Percentiles rank a stretch among this genome's conserved stretches.
phyloP scores from a whole-genome alignment of 2,888 invertebrate genomes.

The Phasia obesa region DNA sequence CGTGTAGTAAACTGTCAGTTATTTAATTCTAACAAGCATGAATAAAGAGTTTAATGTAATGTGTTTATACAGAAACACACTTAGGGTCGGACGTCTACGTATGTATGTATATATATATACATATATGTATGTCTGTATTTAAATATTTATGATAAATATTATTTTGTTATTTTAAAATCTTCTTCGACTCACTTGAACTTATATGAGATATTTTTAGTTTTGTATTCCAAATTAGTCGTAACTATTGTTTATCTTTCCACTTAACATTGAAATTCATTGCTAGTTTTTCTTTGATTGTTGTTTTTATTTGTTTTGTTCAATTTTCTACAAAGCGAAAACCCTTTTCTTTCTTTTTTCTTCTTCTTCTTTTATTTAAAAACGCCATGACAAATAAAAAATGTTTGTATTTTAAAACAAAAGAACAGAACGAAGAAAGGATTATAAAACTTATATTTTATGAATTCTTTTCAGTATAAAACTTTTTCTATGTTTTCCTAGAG shows the following conservation, averaged over 20 bases:
- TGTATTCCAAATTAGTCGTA: conserved; percentile 51
- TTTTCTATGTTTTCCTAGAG: conserved; percentile 36
- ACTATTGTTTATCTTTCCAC: conserved; percentile 60
- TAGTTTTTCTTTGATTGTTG: conserved; percentile 5
- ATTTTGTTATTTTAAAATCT: conserved; percentile 16
- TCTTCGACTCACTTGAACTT: conserved; percentile 3
- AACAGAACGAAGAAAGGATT: conserved; percentile 62
- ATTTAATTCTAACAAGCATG: conserved; percentile 35
- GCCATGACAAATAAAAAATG: conserved; percentile 26
- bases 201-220: conserved; percentile 34
- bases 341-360: not conserved
- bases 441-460: conserved; percentile 68
- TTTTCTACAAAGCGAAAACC: conserved; percentile 26
- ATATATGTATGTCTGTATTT: not conserved
- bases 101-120: too few species aligned
- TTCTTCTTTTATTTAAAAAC: conserved; percentile 17
- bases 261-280: conserved; percentile 61
- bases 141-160: conserved; percentile 36
- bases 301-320: not conserved
- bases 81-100: not conserved
- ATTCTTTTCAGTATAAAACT: conserved; percentile 45
- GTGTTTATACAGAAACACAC: not conserved
- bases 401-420: conserved; percentile 9
- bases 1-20: conserved; percentile 36
- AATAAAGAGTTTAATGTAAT: not conserved